phyloP scores from a whole-genome alignment of 2,113 vertebrate genomes.

The Lipotes vexillifer region DNA sequence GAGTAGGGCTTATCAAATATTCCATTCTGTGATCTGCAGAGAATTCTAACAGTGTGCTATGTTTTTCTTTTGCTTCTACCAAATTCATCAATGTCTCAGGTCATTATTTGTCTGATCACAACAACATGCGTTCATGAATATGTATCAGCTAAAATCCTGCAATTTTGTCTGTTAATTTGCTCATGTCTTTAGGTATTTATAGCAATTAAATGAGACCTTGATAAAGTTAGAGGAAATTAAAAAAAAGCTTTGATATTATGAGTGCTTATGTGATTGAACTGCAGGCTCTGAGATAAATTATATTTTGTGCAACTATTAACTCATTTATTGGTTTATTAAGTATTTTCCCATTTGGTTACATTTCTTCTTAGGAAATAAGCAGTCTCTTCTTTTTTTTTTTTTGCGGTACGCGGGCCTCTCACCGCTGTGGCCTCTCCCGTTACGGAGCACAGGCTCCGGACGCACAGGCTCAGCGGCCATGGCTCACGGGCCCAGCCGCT shows the following conservation, averaged over 20 bases:
- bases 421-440: too few relatives aligned
- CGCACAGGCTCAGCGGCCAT: too few relatives aligned
- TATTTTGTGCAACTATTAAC: slow-evolving; percentile 50
- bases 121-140: slow-evolving; percentile 61
- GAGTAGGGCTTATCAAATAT: slow-evolving; percentile 34
- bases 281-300: slow-evolving; percentile 41
- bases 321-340: slow-evolving; percentile 46
- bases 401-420: too few relatives aligned
- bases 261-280: slow-evolving; percentile 32
- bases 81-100: slow-evolving; percentile 70
- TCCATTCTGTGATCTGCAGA: slow-evolving; percentile 20
- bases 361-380: slow-evolving; percentile 13
- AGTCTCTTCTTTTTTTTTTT: neutral
- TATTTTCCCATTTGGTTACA: slow-evolving; percentile 31
- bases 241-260: slow-evolving; percentile 50
- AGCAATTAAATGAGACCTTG: slow-evolving; percentile 70
- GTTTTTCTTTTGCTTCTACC: slow-evolving; percentile 40
- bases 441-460: too few relatives aligned
- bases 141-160: slow-evolving; percentile 55
- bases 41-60: slow-evolving; percentile 17
- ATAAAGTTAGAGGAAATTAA: slow-evolving; percentile 62
- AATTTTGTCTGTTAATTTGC: slow-evolving; percentile 66
- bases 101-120: slow-evolving; percentile 68
- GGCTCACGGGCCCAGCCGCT: too few relatives aligned
- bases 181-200: slow-evolving; percentile 67